phyloP scores from a whole-genome alignment of 2,888 invertebrate genomes.

The Globia sparganii region DNA sequence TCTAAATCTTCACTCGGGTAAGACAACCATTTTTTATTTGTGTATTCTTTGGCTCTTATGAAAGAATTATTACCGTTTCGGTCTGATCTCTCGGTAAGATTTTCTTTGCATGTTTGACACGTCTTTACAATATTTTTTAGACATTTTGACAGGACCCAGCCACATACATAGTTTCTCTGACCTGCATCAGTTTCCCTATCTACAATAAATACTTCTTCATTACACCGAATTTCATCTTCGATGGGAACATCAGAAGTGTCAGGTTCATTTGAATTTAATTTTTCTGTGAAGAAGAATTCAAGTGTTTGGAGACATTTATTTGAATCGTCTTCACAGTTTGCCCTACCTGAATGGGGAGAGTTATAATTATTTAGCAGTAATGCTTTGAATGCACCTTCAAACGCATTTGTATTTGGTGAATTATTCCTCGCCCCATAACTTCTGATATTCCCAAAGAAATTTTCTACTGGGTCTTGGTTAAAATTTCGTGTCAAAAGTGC shows the following conservation, averaged over 20 bases:
- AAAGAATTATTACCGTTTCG: not conserved
- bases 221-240: not conserved
- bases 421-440: constrained; percentile 2
- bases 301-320: constrained; percentile 14
- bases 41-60: not conserved
- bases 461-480: constrained; percentile 13
- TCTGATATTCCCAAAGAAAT: constrained; percentile 11
- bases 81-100: not conserved
- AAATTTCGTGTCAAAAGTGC: constrained; percentile 2
- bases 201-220: not conserved
- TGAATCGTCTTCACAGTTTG: constrained; percentile 24
- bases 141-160: constrained; percentile 35
- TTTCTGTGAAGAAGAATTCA: constrained; percentile 12
- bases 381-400: constrained; percentile 1
- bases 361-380: constrained; percentile 24
- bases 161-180: constrained; percentile 34
- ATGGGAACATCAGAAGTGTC: constrained; percentile 5
- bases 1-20: not conserved
- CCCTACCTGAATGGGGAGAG: constrained; percentile 16
- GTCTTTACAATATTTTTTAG: constrained; percentile 27
- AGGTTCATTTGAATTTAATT: not conserved
- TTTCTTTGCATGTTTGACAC: not conserved
- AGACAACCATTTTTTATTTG: not conserved
- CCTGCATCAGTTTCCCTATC: constrained; percentile 11
- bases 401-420: not conserved